These are phyloP conservation scores for Noctua comes DNA, from an alignment of 2,888 invertebrate genomes.

Conservation along the genomic window DNA sequence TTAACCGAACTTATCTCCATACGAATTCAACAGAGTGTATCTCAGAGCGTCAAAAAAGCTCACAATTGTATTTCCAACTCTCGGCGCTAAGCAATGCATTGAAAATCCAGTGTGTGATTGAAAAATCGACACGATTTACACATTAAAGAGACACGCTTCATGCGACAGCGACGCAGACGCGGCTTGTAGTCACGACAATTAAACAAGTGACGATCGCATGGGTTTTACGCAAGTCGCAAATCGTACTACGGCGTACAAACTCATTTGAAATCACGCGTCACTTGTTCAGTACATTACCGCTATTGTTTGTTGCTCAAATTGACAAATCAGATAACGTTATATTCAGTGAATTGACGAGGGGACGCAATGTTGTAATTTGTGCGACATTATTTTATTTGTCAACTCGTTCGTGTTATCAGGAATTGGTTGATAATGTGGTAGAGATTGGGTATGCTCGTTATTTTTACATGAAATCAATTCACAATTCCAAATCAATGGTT, in stretches of 20 bases:
- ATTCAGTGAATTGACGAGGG: conserved; percentile 47
- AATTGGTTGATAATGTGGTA: conserved; percentile 20
- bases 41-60: background rate
- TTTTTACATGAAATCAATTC: background rate
- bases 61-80: background rate
- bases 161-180: background rate
- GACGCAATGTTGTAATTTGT: conserved; percentile 42
- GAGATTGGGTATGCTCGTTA: conserved; percentile 1
- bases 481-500: background rate
- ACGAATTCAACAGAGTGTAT: background rate
- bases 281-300: conserved; percentile 52
- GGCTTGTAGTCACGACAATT: background rate
- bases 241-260: conserved; percentile 13
- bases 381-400: conserved; percentile 56
- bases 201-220: background rate
- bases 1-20: background rate
- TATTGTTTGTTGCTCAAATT: conserved; percentile 60
- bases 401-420: conserved; percentile 38
- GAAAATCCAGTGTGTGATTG: background rate
- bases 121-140: background rate
- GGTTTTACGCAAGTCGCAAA: background rate
- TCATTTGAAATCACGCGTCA: conserved; percentile 48
- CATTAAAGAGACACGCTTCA: background rate
- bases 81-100: background rate
- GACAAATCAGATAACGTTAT: conserved; percentile 60